Base-by-base conservation (phyloP, 2,888 invertebrate species). In the Eulithis testata region DNA sequence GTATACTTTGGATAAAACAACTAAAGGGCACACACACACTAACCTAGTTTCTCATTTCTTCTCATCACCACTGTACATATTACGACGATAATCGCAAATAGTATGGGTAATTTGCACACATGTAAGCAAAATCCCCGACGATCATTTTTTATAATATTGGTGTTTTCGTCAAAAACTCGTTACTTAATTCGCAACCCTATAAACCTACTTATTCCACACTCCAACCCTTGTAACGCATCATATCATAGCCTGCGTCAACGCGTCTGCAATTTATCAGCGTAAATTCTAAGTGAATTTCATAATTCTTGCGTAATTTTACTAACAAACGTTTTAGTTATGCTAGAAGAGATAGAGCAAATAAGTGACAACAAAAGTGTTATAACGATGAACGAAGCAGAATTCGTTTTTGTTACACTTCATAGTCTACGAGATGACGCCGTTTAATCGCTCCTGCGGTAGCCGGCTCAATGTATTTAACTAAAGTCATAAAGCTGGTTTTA, bases 41-140 rank as follows among this genome's bases (percentile, higher is more conserved):
- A 69, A 51, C 60, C 69, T 73, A 73, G 68, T 68, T 68, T 65
- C 60, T 65, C 54, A 60, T 62, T 61, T 63, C 21, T 21, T 21
- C 21, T 21, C 50, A 61, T 52, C 62, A 69, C 58, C 58, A 65
- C 62, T 57, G 57, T 66, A 58, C 49, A 59, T 66, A 62, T 45
- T 44, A 45, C 37, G 27, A 61, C 47, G 47, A 57, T 36, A 61
- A 61, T 60, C 47, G 11, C 12, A 47, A 37, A 47, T 27, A 27
- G 60, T 47, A 47, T n/a, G 12, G 8, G 49, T 43, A 14, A 43
- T 47, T 47, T 47, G 6, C 47, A 12, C 6, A 12, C 12, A 14
- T 6, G 47, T 7, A 12, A 49, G 49, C 21, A 21, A 49, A 49
- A 49, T 37, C 37, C 60, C 45, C 36, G 43, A 36, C 27, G 14